Evolutionary conservation across 2,113 vertebrate species (phyloP), one percentile per base, ranked within the genome.

Genomic region (Microcebus jonahi): DNA sequence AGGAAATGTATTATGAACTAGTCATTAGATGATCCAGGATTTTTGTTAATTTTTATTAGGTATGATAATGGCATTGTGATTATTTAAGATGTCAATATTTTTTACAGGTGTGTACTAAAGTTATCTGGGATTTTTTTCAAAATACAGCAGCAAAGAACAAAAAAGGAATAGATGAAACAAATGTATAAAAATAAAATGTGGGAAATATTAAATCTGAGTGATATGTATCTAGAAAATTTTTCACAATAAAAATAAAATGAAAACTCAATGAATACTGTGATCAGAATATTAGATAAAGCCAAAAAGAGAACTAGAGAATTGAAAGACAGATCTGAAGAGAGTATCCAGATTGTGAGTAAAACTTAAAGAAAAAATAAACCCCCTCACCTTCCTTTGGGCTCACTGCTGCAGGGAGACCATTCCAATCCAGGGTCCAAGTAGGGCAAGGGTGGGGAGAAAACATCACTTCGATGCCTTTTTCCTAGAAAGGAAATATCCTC

Each of bases 321-420:
- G 4, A 17, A 84, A 94, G 68, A 75, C 6, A 15, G 53, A 50
- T 91, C 27, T 93, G 71, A 95, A 90, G 53, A 88, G 39, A 34
- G 8, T 42, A 82, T 42, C 15, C 50, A 67, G 17, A 82, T 29
- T 70, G 23, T 39, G 55, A 75, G 12, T 70, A 88, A 91, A 86
- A 82, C 3, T 81, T 86, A 68, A 89, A 39, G 73, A 4, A 8
- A 70, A 11, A 70, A 48, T 45, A 88, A 27, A 5, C 8, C 95
- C 11, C 95, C 61, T 96, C 98, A 99, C 99, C 99, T 99, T 99
- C 99, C 89, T 99, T 99, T 93, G 99, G 99, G 98, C 98, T 99
- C 96, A 99, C 99, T 29, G 99, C 99, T 92, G 97, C 97, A 85
- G 99, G 99, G 68, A 99, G 98, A 93, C 34, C 98, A 71, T 98